Percentiles rank a stretch among this genome's conserved stretches.
These are phyloP conservation scores for Zoanthus solanderi DNA, from an alignment of 92 coral and sea anemone genomes.

Conservation along the genomic window DNA sequence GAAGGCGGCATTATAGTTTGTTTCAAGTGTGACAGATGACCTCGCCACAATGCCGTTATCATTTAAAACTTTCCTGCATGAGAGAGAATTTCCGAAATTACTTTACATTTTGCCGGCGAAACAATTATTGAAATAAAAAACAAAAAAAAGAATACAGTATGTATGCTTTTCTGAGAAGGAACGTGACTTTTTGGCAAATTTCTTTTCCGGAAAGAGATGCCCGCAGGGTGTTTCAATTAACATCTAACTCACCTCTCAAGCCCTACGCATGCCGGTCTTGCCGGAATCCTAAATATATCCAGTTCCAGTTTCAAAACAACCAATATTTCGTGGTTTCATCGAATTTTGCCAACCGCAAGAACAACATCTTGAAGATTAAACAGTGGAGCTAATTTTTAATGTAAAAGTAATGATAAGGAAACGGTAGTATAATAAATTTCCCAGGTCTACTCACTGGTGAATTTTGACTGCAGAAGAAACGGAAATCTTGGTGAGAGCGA, in stretches of 20 bases:
- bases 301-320: not conserved
- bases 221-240: conserved; percentile 40
- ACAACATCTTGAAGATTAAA: not conserved
- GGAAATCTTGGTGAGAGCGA: not conserved
- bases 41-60: too few species aligned
- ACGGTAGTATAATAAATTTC: too few species aligned
- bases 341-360: not conserved
- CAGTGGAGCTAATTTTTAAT: too few species aligned
- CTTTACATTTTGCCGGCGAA: not conserved
- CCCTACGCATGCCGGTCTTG: not conserved
- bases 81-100: too few species aligned
- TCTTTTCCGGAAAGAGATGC: not conserved
- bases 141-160: not conserved
- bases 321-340: not conserved
- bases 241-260: not conserved
- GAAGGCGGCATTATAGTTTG: too few species aligned
- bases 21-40: too few species aligned
- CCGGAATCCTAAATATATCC: conserved; percentile 6
- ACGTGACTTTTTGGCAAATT: conserved; percentile 25
- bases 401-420: too few species aligned
- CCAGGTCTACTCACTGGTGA: too few species aligned
- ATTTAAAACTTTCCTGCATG: too few species aligned
- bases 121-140: not conserved
- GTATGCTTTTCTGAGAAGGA: not conserved
- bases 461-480: not conserved